phyloP scores from a whole-genome alignment of 1,140 invertebrate species.

The Diabrotica virgifera region DNA sequence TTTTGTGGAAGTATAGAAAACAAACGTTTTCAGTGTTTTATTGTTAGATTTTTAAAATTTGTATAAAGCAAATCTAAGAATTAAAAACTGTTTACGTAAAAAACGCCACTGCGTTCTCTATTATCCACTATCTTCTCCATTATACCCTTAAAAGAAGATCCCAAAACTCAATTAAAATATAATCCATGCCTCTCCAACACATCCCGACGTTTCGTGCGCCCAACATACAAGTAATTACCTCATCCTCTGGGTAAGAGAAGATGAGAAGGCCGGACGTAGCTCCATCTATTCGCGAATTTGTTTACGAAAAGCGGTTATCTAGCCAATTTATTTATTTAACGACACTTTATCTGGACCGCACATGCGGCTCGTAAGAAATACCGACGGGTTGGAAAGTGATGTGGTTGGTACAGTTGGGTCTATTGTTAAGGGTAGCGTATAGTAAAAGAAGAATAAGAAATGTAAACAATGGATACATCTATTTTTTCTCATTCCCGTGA shows the following conservation, averaged over 20 bases:
- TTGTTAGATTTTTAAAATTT: too few relatives aligned
- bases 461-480: too few relatives aligned
- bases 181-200: not conserved
- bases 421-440: too few relatives aligned
- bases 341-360: constrained; percentile 19
- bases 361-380: constrained; percentile 22
- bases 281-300: constrained; percentile 2
- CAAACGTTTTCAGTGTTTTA: too few relatives aligned
- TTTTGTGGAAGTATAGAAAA: too few relatives aligned
- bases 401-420: too few relatives aligned
- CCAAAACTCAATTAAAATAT: constrained; percentile 3
- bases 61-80: too few relatives aligned
- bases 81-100: not conserved
- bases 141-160: constrained; percentile 2
- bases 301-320: not conserved
- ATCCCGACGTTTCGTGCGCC: not conserved
- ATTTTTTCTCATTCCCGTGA: too few relatives aligned
- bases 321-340: constrained; percentile 10
- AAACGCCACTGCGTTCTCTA: not conserved
- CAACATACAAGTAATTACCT: not conserved
- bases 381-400: not conserved
- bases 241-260: not conserved
- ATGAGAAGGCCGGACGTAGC: not conserved
- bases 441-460: too few relatives aligned
- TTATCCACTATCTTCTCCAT: not conserved